Conservation (phyloP, 1,140 invertebrate species). For the Hesperophylax magnus region DNA sequence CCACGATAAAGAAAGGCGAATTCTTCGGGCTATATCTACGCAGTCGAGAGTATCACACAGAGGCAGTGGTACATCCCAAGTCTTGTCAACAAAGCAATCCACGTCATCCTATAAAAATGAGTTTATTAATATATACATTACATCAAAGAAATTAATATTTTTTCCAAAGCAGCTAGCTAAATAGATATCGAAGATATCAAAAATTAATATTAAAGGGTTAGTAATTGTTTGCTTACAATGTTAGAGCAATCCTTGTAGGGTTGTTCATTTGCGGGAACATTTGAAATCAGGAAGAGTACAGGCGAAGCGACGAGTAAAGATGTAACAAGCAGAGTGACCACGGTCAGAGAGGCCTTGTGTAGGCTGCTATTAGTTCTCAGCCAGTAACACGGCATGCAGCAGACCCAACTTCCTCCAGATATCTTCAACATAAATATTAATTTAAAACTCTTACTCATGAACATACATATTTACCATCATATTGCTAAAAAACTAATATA, state of each 20-base stretch:
- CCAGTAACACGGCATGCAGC: constrained; percentile 75
- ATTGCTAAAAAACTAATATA: no score
- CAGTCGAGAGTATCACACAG: constrained; percentile 64
- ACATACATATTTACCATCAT: no score
- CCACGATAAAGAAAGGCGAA: constrained; percentile 65
- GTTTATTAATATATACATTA: neutral
- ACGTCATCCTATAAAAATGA: constrained; percentile 49
- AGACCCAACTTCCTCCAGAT: constrained; percentile 71
- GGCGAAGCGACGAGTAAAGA: constrained; percentile 74
- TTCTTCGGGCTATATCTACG: constrained; percentile 63
- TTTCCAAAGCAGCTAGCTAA: no score
- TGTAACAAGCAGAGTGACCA: constrained; percentile 74
- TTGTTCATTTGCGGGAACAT: constrained; percentile 70
- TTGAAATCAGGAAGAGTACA: constrained; percentile 75
- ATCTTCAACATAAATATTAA: constrained; percentile 57
- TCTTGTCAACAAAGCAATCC: constrained; percentile 56
- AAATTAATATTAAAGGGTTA: neutral
- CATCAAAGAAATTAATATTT: neutral
- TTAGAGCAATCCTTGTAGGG: constrained; percentile 68
- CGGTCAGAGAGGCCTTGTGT: constrained; percentile 74
- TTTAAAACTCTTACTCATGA: no score
- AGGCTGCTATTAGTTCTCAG: constrained; percentile 72
- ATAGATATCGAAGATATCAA: constrained; percentile 52
- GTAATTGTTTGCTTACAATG: constrained; percentile 61
- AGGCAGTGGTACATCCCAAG: constrained; percentile 62